Base-by-base conservation (phyloP, 2,113 vertebrate species). In the Prochilodus magdalenae region DNA sequence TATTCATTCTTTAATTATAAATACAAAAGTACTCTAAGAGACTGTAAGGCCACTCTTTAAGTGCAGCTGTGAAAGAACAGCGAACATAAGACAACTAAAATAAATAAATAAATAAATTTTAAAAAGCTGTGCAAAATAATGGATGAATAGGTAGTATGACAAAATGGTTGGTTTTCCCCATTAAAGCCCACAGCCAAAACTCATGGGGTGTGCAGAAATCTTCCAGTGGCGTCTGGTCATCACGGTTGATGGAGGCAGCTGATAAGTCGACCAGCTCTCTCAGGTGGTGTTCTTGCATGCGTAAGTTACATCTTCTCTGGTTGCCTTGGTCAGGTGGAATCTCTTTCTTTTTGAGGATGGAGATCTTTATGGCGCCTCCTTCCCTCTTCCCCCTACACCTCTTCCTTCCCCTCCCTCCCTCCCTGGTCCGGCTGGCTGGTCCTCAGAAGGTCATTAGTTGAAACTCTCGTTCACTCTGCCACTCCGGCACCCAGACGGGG, bases 391-490 rank as follows among this genome's bases (percentile, higher is more conserved):
- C 47, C 6, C 30, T 73, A 72, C 57, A 65, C 67, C 40, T 75
- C 65, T 72, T 67, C 36, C 75, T n/a, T 63, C 60, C 83, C 71
- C 22, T 65, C 20, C 75, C 73, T 24, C 40, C 71, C 67, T 72
- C 74, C 76, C 83, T 55, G 77, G 89, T 85, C 81, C 44, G 84
- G 77, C 85, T 84, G 22, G 90, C 84, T 18, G 91, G 87, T 94
- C 92, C 91, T 95, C 93, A 95, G 94, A 95, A 95, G 93, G 94
- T 95, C 94, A 95, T 94, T 91, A 94, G 94, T 90, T 95, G 94
- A 93, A 95, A 95, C 91, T 94, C 93, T 91, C 92, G 92, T 89
- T 95, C 94, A 88, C 91, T 93, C 88, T 93, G 93, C 94, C 94
- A 94, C 85, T 94, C 94, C 57, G 94, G 92, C 91, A 95, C 92